Evolutionary conservation across 2,888 invertebrate genomes (phyloP).

Genomic region (Cataglyphis albicans): DNA sequence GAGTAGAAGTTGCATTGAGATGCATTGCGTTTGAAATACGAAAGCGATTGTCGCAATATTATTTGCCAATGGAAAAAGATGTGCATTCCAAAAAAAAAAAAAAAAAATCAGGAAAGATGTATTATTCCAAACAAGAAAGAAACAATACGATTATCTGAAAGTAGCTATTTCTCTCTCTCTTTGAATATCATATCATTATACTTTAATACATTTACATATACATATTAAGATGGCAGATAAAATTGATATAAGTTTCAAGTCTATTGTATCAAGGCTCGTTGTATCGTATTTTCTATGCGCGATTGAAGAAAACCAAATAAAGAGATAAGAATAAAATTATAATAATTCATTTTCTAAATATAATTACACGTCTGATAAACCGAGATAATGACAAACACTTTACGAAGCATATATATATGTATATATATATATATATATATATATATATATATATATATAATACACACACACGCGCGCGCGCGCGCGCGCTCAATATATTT

Average conservation of each 20-base stretch:
- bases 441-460: neutral
- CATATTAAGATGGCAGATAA: neutral
- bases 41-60: neutral
- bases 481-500: neutral
- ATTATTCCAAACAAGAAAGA: neutral
- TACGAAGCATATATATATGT: no score
- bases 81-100: no score
- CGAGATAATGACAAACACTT: neutral
- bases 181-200: neutral
- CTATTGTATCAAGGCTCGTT: neutral
- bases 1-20: neutral
- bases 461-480: neutral
- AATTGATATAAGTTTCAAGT: neutral
- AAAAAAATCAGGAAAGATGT: neutral
- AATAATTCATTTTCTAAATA: neutral
- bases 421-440: neutral
- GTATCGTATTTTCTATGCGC: neutral
- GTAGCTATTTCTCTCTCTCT: neutral
- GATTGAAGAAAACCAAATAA: neutral
- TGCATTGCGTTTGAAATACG: constrained; percentile 11
- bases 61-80: neutral
- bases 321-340: neutral
- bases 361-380: neutral
- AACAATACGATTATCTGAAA: neutral
- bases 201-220: neutral